These are phyloP conservation scores for Sesia bembeciformis DNA, from an alignment of 2,888 invertebrate genomes.

Conservation along the genomic window DNA sequence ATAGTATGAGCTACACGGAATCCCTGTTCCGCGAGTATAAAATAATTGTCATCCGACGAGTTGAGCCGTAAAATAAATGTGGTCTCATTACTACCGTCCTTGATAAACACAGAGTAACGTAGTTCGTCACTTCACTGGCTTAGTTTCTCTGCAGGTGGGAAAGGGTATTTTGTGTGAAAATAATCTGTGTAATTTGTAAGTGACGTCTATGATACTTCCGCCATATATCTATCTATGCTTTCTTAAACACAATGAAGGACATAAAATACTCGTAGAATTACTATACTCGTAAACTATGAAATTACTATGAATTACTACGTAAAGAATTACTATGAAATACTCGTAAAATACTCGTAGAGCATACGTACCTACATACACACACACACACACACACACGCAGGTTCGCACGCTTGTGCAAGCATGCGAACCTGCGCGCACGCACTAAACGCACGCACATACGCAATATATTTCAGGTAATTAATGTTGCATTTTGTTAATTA, in stretches of 20 bases:
- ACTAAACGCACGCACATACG: too few species aligned
- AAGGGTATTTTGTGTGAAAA: neutral
- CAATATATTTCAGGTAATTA: too few species aligned
- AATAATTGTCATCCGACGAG: constrained; percentile 4
- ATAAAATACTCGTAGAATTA: too few species aligned
- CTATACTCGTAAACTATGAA: too few species aligned
- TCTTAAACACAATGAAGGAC: too few species aligned
- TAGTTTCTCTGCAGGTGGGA: neutral
- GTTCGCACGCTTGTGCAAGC: constrained; percentile 7
- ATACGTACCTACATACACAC: neutral
- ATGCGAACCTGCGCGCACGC: constrained; percentile 1
- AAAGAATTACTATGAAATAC: too few species aligned
- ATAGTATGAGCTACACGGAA: neutral
- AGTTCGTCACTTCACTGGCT: neutral
- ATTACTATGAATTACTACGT: too few species aligned
- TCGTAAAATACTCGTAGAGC: too few species aligned
- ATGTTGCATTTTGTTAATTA: too few species aligned
- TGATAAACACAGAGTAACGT: neutral
- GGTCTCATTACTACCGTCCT: neutral
- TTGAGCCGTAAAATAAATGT: neutral
- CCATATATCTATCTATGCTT: too few species aligned
- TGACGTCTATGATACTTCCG: too few species aligned
- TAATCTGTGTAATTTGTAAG: neutral
- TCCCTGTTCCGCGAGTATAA: constrained; percentile 1
- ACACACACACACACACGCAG: neutral